Percentiles rank a stretch among this genome's conserved stretches.
Evolutionary conservation across 2,888 invertebrate species (phyloP).

Genomic region (Nomada lathburiana): DNA sequence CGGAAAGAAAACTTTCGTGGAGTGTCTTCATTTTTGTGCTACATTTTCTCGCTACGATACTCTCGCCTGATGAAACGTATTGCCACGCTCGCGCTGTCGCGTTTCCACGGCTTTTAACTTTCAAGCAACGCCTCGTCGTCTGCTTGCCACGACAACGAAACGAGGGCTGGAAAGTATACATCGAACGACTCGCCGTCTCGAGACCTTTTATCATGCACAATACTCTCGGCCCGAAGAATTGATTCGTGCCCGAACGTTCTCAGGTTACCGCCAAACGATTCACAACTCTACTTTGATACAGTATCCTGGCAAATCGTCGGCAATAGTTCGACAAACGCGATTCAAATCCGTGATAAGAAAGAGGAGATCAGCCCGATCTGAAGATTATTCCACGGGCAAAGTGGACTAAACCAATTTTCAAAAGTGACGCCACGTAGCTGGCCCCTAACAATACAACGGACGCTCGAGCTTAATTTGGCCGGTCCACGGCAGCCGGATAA

Average conservation of each 20-base stretch:
- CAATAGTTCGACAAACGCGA: too few relatives aligned
- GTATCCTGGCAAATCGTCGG: too few relatives aligned
- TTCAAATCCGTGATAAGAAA: not conserved
- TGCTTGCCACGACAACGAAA: conserved; percentile 24
- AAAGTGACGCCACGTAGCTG: conserved; percentile 27
- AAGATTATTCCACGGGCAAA: not conserved
- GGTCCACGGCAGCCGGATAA: conserved; percentile 55
- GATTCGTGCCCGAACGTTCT: too few relatives aligned
- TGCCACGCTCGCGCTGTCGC: conserved; percentile 18
- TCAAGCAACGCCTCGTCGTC: conserved; percentile 57
- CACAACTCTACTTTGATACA: too few relatives aligned
- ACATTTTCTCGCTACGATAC: conserved; percentile 12
- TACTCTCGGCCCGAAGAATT: not conserved
- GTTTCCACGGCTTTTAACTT: conserved; percentile 65
- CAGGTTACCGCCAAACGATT: too few relatives aligned
- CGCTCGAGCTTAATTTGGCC: conserved; percentile 48
- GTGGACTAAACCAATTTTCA: conserved; percentile 42
- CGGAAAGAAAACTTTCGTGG: conserved; percentile 60
- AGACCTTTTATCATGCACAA: conserved; percentile 3
- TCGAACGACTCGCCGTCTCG: conserved; percentile 33
- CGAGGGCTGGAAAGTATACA: conserved; percentile 25
- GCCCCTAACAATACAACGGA: conserved; percentile 45
- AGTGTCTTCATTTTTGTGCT: conserved; percentile 62
- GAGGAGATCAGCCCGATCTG: not conserved
- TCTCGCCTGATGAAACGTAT: conserved; percentile 24